phyloP scores from a whole-genome alignment of 2,888 invertebrate genomes.

The Chironomus tentans region DNA sequence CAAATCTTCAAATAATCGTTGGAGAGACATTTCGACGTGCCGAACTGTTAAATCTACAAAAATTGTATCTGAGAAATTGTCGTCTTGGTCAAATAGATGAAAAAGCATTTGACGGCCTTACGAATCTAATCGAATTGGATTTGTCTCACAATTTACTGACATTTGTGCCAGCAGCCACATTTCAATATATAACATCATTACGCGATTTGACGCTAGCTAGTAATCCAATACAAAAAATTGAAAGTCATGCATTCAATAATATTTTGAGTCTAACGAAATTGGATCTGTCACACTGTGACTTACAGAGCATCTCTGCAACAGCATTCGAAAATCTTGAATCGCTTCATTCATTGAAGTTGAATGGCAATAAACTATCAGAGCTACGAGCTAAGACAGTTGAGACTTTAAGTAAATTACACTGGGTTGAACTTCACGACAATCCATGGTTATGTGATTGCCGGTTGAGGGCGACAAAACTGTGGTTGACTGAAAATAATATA shows the following conservation, averaged over 20 bases:
- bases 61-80: slow-evolving; percentile 74
- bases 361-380: slow-evolving; percentile 69
- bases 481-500: slow-evolving; percentile 68
- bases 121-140: slow-evolving; percentile 84
- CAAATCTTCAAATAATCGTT: slow-evolving; percentile 74
- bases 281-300: slow-evolving; percentile 73
- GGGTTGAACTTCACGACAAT: slow-evolving; percentile 76
- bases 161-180: slow-evolving; percentile 68
- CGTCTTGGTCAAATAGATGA: slow-evolving; percentile 78
- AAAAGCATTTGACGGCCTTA: slow-evolving; percentile 74
- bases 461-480: slow-evolving; percentile 67
- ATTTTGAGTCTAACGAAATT: slow-evolving; percentile 71
- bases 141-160: slow-evolving; percentile 75
- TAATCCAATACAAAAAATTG: slow-evolving; percentile 75
- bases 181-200: slow-evolving; percentile 69
- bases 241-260: slow-evolving; percentile 62
- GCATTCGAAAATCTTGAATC: slow-evolving; percentile 69
- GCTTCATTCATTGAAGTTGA: slow-evolving; percentile 68
- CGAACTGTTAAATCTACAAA: slow-evolving; percentile 76
- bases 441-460: slow-evolving; percentile 86
- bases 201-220: slow-evolving; percentile 70
- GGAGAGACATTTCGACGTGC: slow-evolving; percentile 73
- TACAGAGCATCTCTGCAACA: slow-evolving; percentile 65
- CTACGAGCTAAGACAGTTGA: slow-evolving; percentile 64
- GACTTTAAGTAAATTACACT: slow-evolving; percentile 62